Conservation (phyloP, 2,113 vertebrate species). For the Eira barbara region DNA sequence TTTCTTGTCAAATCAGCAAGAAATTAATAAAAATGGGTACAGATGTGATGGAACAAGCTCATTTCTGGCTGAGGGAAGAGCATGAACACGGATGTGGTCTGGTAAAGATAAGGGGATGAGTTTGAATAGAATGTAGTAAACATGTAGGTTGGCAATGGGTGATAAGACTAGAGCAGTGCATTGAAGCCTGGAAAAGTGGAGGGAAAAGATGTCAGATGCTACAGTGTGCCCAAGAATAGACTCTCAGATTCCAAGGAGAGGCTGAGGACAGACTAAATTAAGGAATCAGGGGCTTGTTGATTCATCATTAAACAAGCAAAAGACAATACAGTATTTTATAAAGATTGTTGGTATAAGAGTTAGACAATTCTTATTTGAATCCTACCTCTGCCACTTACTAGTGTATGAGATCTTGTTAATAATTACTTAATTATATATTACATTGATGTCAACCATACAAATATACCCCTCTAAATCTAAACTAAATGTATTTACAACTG, state of each 20-base stretch:
- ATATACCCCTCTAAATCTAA: not conserved
- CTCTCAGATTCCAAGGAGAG: not conserved
- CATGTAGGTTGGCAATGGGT: rapidly evolving
- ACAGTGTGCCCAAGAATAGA: not conserved
- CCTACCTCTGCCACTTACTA: not conserved
- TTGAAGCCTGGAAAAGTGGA: not conserved
- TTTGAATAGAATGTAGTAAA: not conserved
- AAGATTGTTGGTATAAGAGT: not conserved
- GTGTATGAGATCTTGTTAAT: not conserved
- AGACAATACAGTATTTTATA: not conserved
- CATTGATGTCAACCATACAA: not conserved
- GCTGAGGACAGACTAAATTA: not conserved
- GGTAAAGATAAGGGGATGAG: not conserved
- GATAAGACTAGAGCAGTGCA: not conserved
- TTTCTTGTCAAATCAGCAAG: not conserved
- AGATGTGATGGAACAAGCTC: not conserved
- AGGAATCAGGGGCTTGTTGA: not conserved
- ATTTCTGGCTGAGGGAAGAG: not conserved
- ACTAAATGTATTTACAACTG: not conserved
- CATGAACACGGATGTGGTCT: not conserved
- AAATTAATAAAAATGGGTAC: not conserved
- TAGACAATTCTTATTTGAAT: not conserved
- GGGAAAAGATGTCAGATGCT: not conserved
- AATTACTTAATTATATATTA: not conserved
- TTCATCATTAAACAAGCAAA: not conserved